Evolutionary conservation across 2,888 invertebrate species (phyloP).

Genomic region (Marasmarcha lunaedactyla): DNA sequence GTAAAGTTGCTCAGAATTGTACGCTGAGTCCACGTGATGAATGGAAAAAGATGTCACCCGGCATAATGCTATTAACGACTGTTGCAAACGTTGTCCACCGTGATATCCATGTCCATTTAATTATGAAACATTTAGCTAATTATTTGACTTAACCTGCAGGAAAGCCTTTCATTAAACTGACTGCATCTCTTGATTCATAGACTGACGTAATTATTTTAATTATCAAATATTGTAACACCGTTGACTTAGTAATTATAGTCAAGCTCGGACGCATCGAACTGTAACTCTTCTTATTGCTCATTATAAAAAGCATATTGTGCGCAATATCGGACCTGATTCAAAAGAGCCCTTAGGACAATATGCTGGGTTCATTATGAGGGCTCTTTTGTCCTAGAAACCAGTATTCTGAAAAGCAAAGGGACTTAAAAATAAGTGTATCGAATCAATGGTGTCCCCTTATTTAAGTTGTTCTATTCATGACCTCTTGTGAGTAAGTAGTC

Average conservation of each 20-base stretch:
- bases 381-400: constrained; percentile 65
- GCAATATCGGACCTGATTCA: constrained; percentile 41
- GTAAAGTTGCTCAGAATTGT: too few relatives aligned
- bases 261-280: constrained; percentile 20
- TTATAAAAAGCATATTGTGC: constrained; percentile 52
- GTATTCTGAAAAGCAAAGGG: constrained; percentile 53
- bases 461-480: constrained; percentile 44
- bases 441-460: constrained; percentile 56
- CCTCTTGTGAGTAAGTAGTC: constrained; percentile 33
- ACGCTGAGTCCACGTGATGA: too few relatives aligned
- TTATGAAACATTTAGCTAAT: too few relatives aligned
- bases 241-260: constrained; percentile 17
- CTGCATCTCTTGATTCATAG: too few relatives aligned
- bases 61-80: too few relatives aligned
- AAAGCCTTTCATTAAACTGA: too few relatives aligned
- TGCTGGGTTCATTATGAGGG: constrained; percentile 67
- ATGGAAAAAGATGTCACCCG: too few relatives aligned
- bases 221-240: too few relatives aligned
- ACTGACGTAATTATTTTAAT: too few relatives aligned
- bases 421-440: constrained; percentile 62
- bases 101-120: too few relatives aligned
- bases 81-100: too few relatives aligned
- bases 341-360: constrained; percentile 61
- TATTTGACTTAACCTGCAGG: too few relatives aligned
- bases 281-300: constrained; percentile 16